These are phyloP conservation scores for Pygoscelis antarcticus DNA, from an alignment of 2,113 vertebrate genomes.

Conservation along the genomic window DNA sequence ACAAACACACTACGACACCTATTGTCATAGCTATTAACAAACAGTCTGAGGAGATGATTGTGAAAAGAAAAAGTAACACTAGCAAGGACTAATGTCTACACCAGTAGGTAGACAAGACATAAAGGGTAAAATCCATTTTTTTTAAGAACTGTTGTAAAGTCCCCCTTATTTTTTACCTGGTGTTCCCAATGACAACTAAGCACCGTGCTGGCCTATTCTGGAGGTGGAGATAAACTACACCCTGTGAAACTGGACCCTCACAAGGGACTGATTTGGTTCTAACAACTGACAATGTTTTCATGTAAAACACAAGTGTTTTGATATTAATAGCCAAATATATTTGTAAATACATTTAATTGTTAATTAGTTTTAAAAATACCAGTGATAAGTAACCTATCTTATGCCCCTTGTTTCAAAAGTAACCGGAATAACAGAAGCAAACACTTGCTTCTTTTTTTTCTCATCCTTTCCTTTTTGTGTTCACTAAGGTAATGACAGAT, in stretches of 20 bases:
- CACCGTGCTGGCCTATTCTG: accelerated
- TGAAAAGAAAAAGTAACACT: background rate
- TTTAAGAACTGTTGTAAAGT: background rate
- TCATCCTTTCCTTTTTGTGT: background rate
- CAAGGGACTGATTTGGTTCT: background rate
- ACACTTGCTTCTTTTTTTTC: background rate
- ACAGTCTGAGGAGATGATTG: background rate
- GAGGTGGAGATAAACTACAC: background rate
- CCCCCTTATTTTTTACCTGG: accelerated
- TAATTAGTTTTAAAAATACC: background rate
- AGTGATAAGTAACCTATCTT: background rate
- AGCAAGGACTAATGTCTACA: background rate
- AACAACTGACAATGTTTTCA: background rate
- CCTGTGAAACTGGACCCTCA: background rate
- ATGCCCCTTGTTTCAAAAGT: background rate
- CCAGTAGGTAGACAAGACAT: background rate
- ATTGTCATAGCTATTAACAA: accelerated
- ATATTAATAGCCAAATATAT: background rate
- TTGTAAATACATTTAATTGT: background rate
- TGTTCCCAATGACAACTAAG: background rate
- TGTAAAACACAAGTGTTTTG: background rate
- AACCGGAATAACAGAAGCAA: background rate
- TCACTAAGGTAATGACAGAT: slow-evolving; percentile 15
- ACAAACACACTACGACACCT: background rate
- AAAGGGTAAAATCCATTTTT: accelerated